Evolutionary conservation across 2,888 invertebrate genomes (phyloP).

Genomic region (Plemyria rubiginata): DNA sequence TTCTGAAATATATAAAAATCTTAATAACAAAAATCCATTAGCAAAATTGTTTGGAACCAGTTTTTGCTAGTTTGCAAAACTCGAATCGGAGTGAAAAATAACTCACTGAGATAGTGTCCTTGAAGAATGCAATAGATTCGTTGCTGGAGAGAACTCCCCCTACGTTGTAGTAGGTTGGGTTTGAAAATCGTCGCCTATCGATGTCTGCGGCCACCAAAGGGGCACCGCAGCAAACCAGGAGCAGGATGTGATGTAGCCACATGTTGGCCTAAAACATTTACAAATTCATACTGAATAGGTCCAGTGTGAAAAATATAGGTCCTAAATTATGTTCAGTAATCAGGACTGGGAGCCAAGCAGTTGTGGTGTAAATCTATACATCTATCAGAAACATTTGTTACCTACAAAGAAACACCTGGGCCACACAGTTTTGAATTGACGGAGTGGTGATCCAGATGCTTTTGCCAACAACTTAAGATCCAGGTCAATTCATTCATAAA

Average conservation of each 20-base stretch:
- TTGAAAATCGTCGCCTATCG: slow-evolving; percentile 75
- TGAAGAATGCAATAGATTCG: slow-evolving; percentile 92
- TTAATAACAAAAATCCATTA: neutral
- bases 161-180: slow-evolving; percentile 92
- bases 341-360: too few relatives aligned
- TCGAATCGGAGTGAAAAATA: neutral
- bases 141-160: slow-evolving; percentile 96
- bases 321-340: too few relatives aligned
- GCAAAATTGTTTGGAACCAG: neutral
- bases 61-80: neutral
- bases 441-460: too few relatives aligned
- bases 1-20: slow-evolving; percentile 86
- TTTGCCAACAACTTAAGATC: too few relatives aligned
- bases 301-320: too few relatives aligned
- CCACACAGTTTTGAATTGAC: too few relatives aligned
- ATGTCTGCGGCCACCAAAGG: slow-evolving; percentile 57
- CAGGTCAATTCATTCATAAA: too few relatives aligned
- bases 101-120: slow-evolving; percentile 92
- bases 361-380: too few relatives aligned
- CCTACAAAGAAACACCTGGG: too few relatives aligned
- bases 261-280: slow-evolving; percentile 42
- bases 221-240: slow-evolving; percentile 42
- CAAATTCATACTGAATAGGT: neutral
- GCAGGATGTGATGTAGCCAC: slow-evolving; percentile 49
- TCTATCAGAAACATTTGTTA: too few relatives aligned